Percentiles rank a stretch among this genome's conserved stretches.
These are phyloP conservation scores for Drosophila pachea DNA, from an alignment of 1,140 invertebrate species.

Conservation along the genomic window DNA sequence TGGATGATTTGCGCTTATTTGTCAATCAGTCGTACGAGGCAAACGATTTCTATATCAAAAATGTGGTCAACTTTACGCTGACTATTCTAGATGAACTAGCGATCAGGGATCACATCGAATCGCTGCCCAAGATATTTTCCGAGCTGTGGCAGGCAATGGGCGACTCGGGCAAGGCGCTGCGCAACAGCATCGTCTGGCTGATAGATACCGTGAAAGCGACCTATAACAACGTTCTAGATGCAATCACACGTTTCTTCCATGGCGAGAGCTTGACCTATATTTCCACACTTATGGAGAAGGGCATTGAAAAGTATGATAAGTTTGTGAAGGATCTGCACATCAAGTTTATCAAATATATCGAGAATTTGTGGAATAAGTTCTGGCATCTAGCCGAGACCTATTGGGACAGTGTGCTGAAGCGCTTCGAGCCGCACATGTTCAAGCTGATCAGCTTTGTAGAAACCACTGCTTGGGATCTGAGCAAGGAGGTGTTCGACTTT, in stretches of 20 bases:
- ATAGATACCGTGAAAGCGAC: constrained; percentile 86
- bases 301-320: constrained; percentile 87
- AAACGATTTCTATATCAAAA: constrained; percentile 91
- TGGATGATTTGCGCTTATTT: constrained; percentile 84
- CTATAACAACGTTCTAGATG: constrained; percentile 85
- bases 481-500: constrained; percentile 87
- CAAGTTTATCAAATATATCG: constrained; percentile 86
- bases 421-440: constrained; percentile 88
- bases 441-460: constrained; percentile 87
- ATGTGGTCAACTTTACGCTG: constrained; percentile 84
- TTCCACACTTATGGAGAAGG: constrained; percentile 83
- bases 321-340: constrained; percentile 89
- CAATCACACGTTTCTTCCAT: constrained; percentile 84
- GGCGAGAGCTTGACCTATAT: constrained; percentile 86
- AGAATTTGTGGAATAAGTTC: constrained; percentile 85
- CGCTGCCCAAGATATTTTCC: constrained; percentile 87
- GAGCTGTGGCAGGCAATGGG: constrained; percentile 91
- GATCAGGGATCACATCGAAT: constrained; percentile 87
- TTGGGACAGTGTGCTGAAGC: constrained; percentile 85
- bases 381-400: constrained; percentile 82
- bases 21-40: constrained; percentile 87
- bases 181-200: constrained; percentile 86
- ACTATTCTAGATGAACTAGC: constrained; percentile 88
- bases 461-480: constrained; percentile 85
- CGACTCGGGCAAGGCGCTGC: constrained; percentile 87